Percentiles rank a stretch among this genome's conserved stretches.
Evolutionary conservation across 2,797 vertebrate genomes (phyloP).

Genomic region (Pipistrellus kuhlii): DNA sequence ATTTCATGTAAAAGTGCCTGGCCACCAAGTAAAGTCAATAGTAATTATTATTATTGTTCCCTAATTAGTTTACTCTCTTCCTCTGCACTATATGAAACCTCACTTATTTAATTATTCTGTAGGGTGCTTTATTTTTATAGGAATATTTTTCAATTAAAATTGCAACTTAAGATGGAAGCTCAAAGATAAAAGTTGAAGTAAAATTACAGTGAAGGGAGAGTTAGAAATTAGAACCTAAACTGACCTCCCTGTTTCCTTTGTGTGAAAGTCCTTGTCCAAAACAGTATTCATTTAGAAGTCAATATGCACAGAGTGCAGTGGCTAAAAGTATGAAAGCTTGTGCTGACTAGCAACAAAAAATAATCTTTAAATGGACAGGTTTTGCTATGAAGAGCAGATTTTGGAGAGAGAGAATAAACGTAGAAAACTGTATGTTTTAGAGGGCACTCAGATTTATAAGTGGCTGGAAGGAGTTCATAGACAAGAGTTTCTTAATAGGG

Average conservation of each 20-base stretch:
- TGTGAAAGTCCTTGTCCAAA: constrained; percentile 14
- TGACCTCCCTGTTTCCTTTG: constrained; percentile 25
- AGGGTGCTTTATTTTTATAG: background rate
- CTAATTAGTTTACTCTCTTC: background rate
- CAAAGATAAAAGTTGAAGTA: constrained; percentile 17
- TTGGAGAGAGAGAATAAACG: background rate
- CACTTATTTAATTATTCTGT: background rate
- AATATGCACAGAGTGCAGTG: background rate
- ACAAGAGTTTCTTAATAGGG: background rate
- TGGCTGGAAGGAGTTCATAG: background rate
- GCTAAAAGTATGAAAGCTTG: background rate
- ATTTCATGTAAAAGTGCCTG: background rate
- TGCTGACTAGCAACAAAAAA: background rate
- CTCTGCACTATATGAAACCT: background rate
- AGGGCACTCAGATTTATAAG: background rate
- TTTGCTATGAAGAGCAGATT: background rate
- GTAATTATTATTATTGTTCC: background rate
- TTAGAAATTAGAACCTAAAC: constrained; percentile 22
- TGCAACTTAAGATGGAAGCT: constrained; percentile 23
- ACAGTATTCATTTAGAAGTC: background rate
- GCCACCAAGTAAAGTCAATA: background rate
- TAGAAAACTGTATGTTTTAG: constrained; percentile 9
- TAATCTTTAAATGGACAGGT: background rate
- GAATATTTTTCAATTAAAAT: background rate
- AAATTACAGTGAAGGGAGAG: background rate